phyloP scores from a whole-genome alignment of 1,140 invertebrate species.

The Tetramorium parvispinum region DNA sequence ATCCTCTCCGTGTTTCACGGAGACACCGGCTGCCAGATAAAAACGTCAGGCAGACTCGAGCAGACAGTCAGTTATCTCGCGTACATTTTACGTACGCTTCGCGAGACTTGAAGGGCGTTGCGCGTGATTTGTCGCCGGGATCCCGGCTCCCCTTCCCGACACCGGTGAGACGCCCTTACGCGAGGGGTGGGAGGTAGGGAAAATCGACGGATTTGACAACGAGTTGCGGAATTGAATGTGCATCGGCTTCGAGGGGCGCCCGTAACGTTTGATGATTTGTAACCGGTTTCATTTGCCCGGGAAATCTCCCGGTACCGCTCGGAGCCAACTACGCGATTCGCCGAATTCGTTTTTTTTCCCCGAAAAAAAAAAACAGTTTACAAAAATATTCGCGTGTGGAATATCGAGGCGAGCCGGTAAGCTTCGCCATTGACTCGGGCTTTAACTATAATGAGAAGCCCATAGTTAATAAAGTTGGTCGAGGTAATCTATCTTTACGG shows the following conservation, averaged over 20 bases:
- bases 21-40: slow-evolving; percentile 53
- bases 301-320: not conserved
- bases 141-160: not conserved
- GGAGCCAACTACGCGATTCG: not conserved
- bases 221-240: slow-evolving; percentile 47
- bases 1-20: slow-evolving; percentile 31
- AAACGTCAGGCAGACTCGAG: slow-evolving; percentile 49
- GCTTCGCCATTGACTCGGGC: not conserved
- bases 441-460: not conserved
- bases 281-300: slow-evolving; percentile 35
- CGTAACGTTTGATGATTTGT: slow-evolving; percentile 52
- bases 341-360: too few relatives aligned
- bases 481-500: not conserved
- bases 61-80: slow-evolving; percentile 61
- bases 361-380: not conserved
- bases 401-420: not conserved
- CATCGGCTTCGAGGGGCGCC: slow-evolving; percentile 4
- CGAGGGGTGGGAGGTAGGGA: not conserved
- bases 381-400: not conserved
- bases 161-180: slow-evolving; percentile 20
- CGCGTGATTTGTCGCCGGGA: slow-evolving; percentile 66
- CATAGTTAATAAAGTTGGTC: not conserved
- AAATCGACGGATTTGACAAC: slow-evolving; percentile 59
- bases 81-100: slow-evolving; percentile 61
- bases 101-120: slow-evolving; percentile 58